These are phyloP conservation scores for Schlechtendalia chinensis DNA, from an alignment of 1,140 invertebrate genomes.

Conservation along the genomic window DNA sequence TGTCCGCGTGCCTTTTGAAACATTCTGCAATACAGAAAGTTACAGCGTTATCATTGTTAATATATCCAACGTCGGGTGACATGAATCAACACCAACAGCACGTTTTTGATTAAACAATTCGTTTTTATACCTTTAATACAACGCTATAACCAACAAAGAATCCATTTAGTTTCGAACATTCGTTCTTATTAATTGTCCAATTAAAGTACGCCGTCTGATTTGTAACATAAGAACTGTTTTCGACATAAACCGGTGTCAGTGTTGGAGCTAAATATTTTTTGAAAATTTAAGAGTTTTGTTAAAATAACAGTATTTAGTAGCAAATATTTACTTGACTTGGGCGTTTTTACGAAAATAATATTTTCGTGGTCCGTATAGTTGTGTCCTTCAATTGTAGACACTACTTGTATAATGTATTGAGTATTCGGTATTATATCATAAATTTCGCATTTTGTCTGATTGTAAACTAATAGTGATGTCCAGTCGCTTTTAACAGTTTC, in stretches of 20 bases:
- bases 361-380: not conserved
- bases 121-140: slow-evolving; percentile 10
- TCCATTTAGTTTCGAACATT: slow-evolving; percentile 6
- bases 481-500: not conserved
- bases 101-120: no score
- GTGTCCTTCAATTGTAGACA: not conserved
- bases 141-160: not conserved
- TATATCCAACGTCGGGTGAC: no score
- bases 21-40: not conserved
- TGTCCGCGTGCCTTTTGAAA: not conserved
- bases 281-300: not conserved
- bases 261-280: not conserved
- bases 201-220: not conserved
- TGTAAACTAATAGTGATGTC: not conserved
- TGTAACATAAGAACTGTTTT: not conserved
- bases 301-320: not conserved
- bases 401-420: not conserved
- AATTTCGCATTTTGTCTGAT: not conserved
- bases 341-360: slow-evolving; percentile 1
- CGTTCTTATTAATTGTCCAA: not conserved
- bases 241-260: not conserved
- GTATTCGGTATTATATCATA: not conserved
- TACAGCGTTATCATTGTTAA: no score
- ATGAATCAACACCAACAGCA: no score
- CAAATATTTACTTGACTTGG: not conserved